Percentiles rank a stretch among this genome's conserved stretches.
Evolutionary conservation across 2,797 vertebrate species (phyloP).

Genomic region (Leptoclinus maculatus): DNA sequence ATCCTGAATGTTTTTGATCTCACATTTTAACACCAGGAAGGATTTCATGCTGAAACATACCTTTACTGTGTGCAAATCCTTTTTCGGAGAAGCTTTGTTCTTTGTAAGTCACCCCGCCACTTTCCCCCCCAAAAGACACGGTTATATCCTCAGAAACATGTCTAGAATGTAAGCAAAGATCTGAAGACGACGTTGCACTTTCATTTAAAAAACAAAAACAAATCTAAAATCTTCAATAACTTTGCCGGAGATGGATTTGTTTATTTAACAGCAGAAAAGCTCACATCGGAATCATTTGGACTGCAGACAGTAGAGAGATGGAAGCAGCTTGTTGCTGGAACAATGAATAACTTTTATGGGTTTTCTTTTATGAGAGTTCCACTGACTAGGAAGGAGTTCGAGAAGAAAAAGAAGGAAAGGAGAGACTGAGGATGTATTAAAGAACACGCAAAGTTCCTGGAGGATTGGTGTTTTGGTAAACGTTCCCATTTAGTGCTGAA

Average conservation of each 20-base stretch:
- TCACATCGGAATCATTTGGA: slow-evolving; percentile 7
- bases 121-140: background rate
- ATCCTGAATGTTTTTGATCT: background rate
- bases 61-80: background rate
- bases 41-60: background rate
- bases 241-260: slow-evolving; percentile 2
- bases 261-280: background rate
- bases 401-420: background rate
- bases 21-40: background rate
- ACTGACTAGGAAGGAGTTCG: background rate
- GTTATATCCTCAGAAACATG: background rate
- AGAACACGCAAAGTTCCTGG: background rate
- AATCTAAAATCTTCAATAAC: background rate
- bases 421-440: background rate
- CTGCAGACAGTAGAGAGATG: background rate
- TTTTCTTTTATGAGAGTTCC: background rate
- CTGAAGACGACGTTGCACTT: slow-evolving; percentile 4
- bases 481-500: background rate
- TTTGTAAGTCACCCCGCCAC: background rate
- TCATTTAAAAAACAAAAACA: background rate
- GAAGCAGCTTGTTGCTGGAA: background rate
- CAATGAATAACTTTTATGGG: background rate
- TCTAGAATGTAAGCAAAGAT: slow-evolving; percentile 7
- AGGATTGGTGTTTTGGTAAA: background rate
- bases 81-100: background rate